These are phyloP conservation scores for Phallusia fumigata DNA, from an alignment of 23 tunicate genomes.

Conservation along the genomic window DNA sequence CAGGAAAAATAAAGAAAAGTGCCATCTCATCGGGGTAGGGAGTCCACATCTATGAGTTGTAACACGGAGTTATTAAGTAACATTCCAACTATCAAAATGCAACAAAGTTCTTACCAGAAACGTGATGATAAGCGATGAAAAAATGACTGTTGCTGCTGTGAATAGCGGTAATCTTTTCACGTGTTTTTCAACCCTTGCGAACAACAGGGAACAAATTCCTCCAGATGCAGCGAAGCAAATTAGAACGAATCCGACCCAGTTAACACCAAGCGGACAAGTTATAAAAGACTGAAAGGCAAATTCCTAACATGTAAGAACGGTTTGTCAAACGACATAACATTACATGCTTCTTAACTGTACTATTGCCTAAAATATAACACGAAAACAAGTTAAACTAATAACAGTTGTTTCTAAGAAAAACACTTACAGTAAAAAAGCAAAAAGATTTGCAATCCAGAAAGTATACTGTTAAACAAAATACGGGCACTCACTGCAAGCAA, in stretches of 20 bases:
- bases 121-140: slow-evolving; percentile 65
- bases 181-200: slow-evolving; percentile 75
- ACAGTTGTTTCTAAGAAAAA: too few relatives aligned
- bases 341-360: too few relatives aligned
- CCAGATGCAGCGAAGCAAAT: slow-evolving; percentile 81
- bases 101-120: slow-evolving; percentile 40
- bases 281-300: slow-evolving; percentile 61
- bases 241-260: slow-evolving; percentile 93
- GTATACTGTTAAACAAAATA: too few relatives aligned
- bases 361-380: too few relatives aligned
- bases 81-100: too few relatives aligned
- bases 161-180: slow-evolving; percentile 65
- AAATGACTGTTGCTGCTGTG: slow-evolving; percentile 45
- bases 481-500: too few relatives aligned
- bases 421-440: too few relatives aligned
- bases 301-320: too few relatives aligned
- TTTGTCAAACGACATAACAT: too few relatives aligned
- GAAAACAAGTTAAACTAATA: too few relatives aligned
- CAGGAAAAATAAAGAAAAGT: slow-evolving; percentile 70
- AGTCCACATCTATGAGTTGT: slow-evolving; percentile 49
- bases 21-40: slow-evolving; percentile 62
- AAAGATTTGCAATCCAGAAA: too few relatives aligned
- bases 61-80: too few relatives aligned
- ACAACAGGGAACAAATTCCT: slow-evolving; percentile 68
- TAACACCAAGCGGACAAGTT: slow-evolving; percentile 85